A percentile compares a stretch with the other conserved stretches of the same genome.
Conservation (phyloP, 2,797 vertebrate genomes). For the Ibycter americanus region DNA sequence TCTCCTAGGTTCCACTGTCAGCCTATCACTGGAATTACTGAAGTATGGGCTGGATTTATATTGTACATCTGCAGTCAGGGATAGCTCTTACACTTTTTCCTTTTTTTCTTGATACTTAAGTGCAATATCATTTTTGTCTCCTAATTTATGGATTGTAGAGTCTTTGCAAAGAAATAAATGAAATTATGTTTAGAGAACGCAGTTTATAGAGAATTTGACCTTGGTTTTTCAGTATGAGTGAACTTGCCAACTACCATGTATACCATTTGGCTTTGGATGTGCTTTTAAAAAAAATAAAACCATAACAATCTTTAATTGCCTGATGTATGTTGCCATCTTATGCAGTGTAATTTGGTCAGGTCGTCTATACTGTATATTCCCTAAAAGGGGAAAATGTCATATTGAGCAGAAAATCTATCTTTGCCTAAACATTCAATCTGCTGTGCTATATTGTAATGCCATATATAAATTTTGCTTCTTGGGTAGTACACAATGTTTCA, state of each 20-base stretch:
- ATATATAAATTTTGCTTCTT: not conserved
- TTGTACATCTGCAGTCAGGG: not conserved
- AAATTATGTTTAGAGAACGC: not conserved
- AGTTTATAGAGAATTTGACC: not conserved
- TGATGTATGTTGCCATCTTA: not conserved
- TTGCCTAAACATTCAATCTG: not conserved
- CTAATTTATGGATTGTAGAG: not conserved
- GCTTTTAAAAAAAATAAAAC: not conserved
- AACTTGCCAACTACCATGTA: not conserved
- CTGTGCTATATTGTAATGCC: not conserved
- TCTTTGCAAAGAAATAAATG: not conserved
- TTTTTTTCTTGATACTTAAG: not conserved
- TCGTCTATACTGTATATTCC: not conserved
- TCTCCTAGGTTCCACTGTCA: not conserved
- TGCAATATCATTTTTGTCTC: not conserved
- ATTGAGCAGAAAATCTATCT: not conserved
- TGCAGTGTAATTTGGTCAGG: not conserved
- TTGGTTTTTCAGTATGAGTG: not conserved
- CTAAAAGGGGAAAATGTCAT: not conserved
- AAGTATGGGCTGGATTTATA: not conserved
- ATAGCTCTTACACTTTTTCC: not conserved
- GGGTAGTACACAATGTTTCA: not conserved
- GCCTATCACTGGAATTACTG: not conserved
- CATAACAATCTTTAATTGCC: not conserved
- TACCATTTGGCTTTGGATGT: not conserved